Evolutionary conservation across 2,797 vertebrate genomes (phyloP).

Genomic region (Anas bahamensis): DNA sequence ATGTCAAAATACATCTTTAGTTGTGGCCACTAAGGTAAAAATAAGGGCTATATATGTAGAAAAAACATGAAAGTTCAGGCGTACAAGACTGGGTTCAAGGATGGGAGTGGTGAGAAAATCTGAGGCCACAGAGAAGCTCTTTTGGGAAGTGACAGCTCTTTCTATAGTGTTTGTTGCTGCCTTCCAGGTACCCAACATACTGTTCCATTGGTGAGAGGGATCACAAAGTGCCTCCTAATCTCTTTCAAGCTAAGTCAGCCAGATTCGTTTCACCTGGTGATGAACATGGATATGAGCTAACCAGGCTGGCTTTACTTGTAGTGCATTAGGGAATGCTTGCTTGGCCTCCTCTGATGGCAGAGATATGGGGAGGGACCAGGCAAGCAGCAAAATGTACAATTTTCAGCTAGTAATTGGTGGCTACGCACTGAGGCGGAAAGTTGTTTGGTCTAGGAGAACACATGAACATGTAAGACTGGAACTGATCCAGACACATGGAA

Average conservation of each 20-base stretch:
- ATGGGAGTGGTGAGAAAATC: not conserved
- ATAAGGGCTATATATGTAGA: not conserved
- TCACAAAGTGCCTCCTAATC: slow-evolving; percentile 12
- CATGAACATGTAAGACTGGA: not conserved
- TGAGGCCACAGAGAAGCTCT: not conserved
- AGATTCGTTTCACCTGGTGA: slow-evolving; percentile 43
- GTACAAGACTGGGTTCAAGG: not conserved
- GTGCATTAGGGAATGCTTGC: not conserved
- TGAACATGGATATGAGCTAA: slow-evolving; percentile 42
- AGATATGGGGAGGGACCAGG: not conserved
- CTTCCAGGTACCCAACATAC: not conserved
- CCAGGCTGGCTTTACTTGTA: slow-evolving; percentile 40
- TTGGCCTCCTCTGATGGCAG: not conserved
- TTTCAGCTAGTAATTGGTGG: not conserved
- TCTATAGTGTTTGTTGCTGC: not conserved
- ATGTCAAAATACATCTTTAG: slow-evolving; percentile 24
- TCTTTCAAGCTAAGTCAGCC: not conserved
- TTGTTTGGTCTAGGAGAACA: not conserved
- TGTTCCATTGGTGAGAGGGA: not conserved
- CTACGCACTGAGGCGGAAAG: not conserved
- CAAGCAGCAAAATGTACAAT: not conserved
- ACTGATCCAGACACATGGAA: not conserved
- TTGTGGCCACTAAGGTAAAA: not conserved
- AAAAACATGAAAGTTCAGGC: not conserved
- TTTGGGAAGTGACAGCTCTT: not conserved